phyloP scores from a whole-genome alignment of 2,888 invertebrate genomes.

The Leucania comma region DNA sequence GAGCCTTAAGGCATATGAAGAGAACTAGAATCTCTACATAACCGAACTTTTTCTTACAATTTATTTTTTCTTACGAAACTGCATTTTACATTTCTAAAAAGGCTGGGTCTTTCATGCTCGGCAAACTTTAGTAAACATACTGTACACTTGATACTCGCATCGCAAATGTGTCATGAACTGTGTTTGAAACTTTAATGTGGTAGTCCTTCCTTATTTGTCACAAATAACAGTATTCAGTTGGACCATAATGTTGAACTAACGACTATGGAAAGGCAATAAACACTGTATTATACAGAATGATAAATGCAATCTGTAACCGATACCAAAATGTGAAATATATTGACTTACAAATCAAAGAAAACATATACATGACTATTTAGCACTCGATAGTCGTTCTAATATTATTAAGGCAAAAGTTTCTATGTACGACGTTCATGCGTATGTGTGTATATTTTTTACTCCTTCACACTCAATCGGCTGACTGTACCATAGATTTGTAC shows the following conservation, averaged over 20 bases:
- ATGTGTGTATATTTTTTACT: too few relatives aligned
- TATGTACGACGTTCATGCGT: too few relatives aligned
- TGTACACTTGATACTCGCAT: not conserved
- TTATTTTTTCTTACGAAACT: not conserved
- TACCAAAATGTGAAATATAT: slow-evolving; percentile 29
- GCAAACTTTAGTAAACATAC: not conserved
- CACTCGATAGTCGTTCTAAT: too few relatives aligned
- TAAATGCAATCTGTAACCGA: slow-evolving; percentile 21
- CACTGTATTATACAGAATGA: slow-evolving; percentile 19
- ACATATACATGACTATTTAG: not conserved
- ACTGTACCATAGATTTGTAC: too few relatives aligned
- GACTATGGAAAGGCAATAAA: slow-evolving; percentile 27
- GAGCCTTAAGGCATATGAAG: not conserved
- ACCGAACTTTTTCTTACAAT: too few relatives aligned
- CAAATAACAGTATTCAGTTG: slow-evolving; percentile 15
- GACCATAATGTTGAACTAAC: slow-evolving; percentile 29
- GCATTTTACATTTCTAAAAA: not conserved
- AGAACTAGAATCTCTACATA: not conserved
- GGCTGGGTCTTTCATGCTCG: not conserved
- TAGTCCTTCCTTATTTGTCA: slow-evolving; percentile 25
- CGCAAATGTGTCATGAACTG: slow-evolving; percentile 7
- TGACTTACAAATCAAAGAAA: not conserved
- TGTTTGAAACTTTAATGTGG: slow-evolving; percentile 17
- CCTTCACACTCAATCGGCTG: too few relatives aligned
- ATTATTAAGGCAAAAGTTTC: not conserved